These are phyloP conservation scores for Proctacanthus coquilletti DNA, from an alignment of 1,140 invertebrate species.

Conservation along the genomic window DNA sequence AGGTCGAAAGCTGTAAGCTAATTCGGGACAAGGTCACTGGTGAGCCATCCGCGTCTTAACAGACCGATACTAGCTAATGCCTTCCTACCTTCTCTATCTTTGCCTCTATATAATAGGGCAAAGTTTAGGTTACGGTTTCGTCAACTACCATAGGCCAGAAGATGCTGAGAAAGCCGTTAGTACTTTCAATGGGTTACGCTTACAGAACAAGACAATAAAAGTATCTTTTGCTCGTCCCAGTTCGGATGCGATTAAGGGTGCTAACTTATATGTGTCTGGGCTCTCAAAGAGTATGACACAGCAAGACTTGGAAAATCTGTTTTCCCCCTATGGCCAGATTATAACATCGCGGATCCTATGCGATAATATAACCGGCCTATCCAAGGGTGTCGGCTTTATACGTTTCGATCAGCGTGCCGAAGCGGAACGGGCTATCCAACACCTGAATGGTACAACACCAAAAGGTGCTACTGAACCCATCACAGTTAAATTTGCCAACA, in stretches of 20 bases:
- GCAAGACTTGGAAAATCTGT: constrained; percentile 68
- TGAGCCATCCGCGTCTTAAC: background rate
- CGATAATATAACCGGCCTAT: constrained; percentile 64
- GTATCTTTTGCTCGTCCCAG: constrained; percentile 78
- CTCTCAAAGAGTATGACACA: constrained; percentile 74
- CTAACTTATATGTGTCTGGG: constrained; percentile 78
- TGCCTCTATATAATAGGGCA: constrained; percentile 48
- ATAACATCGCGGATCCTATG: constrained; percentile 78
- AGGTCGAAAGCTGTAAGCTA: constrained; percentile 72
- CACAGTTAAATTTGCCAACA: constrained; percentile 44
- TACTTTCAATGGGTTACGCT: constrained; percentile 65
- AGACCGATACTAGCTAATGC: too few species aligned
- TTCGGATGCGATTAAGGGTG: constrained; percentile 78
- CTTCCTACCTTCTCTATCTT: background rate
- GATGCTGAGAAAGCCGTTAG: constrained; percentile 77
- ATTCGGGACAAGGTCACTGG: constrained; percentile 70
- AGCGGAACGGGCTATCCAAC: constrained; percentile 42
- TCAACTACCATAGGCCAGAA: constrained; percentile 68
- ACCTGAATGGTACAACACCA: constrained; percentile 41
- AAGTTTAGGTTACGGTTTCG: constrained; percentile 79
- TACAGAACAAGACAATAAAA: constrained; percentile 86
- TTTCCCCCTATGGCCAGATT: constrained; percentile 66
- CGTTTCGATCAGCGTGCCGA: constrained; percentile 43
- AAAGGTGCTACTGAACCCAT: constrained; percentile 40
- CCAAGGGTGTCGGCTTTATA: constrained; percentile 43